Evolutionary conservation across 2,888 invertebrate genomes (phyloP).

Genomic region (Amphipoea lucens): DNA sequence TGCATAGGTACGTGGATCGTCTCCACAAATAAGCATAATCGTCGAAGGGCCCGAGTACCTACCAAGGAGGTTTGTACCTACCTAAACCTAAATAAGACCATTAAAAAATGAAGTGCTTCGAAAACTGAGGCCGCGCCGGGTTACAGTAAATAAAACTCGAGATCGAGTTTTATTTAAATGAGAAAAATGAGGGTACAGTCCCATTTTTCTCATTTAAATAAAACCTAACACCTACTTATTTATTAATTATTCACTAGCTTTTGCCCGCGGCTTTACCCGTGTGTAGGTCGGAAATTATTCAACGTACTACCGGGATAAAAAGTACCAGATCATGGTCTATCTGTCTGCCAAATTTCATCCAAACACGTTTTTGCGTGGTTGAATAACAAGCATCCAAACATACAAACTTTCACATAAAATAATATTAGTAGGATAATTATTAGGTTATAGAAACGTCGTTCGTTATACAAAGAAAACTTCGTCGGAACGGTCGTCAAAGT

Average conservation of each 20-base stretch:
- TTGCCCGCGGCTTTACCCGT: background rate
- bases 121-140: background rate
- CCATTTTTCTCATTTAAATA: background rate
- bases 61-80: background rate
- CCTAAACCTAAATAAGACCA: background rate
- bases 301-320: background rate
- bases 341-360: background rate
- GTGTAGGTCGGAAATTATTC: background rate
- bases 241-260: background rate
- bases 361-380: background rate
- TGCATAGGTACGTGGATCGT: background rate
- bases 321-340: background rate
- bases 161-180: too few relatives aligned
- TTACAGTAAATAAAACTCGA: background rate
- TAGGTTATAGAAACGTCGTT: background rate
- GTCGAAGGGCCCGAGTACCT: background rate
- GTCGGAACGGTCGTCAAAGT: background rate
- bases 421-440: background rate
- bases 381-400: background rate
- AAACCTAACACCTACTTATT: background rate
- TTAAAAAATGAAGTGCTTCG: background rate
- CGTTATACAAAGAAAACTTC: slow-evolving; percentile 4
- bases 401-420: background rate
- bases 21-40: background rate
- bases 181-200: background rate